phyloP scores from a whole-genome alignment of 2,797 vertebrate species.

The Poecilia wingei region DNA sequence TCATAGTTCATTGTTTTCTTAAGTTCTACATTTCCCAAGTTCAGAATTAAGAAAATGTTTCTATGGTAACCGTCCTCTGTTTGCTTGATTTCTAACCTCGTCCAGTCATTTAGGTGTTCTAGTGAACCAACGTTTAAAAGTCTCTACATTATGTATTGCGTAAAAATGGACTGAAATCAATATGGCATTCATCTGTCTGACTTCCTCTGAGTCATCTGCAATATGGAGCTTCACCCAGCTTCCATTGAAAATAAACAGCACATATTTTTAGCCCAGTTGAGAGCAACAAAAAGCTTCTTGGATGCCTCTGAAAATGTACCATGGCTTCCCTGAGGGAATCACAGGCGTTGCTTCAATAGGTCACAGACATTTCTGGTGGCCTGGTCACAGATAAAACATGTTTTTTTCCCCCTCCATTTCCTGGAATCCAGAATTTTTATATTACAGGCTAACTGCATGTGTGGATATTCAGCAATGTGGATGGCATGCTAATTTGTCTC shows the following conservation, averaged over 20 bases:
- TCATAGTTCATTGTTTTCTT: neutral
- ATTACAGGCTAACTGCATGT: neutral
- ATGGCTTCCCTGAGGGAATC: neutral
- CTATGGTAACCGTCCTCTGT: neutral
- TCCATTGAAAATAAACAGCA: neutral
- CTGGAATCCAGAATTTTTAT: neutral
- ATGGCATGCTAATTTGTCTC: neutral
- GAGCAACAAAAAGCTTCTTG: neutral
- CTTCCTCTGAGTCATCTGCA: neutral
- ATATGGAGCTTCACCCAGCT: neutral
- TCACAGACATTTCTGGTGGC: conserved; percentile 7
- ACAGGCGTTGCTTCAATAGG: neutral
- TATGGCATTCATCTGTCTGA: neutral
- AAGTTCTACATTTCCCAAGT: neutral
- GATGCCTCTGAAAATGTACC: conserved; percentile 3
- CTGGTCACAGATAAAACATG: neutral
- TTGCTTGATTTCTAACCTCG: neutral
- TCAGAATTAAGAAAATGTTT: neutral
- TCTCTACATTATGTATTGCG: neutral
- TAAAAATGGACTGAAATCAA: neutral
- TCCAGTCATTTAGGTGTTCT: neutral
- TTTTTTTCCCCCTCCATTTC: neutral
- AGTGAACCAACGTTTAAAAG: neutral
- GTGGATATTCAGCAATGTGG: neutral
- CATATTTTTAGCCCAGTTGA: conserved; percentile 3